These are phyloP conservation scores for Harpagifer antarcticus DNA, from an alignment of 2,797 vertebrate species.

Conservation along the genomic window DNA sequence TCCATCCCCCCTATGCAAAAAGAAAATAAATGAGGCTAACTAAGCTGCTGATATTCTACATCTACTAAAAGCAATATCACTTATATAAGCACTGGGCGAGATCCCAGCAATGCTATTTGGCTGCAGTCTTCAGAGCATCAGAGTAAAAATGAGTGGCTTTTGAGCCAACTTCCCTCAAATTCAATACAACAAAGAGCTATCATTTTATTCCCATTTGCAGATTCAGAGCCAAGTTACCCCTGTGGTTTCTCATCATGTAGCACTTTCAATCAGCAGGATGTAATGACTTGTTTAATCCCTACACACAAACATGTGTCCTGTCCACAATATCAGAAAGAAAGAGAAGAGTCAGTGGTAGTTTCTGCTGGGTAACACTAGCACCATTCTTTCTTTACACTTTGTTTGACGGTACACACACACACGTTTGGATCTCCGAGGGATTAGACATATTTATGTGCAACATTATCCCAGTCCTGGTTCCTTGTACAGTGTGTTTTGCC, in stretches of 20 bases:
- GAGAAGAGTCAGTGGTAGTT: not conserved
- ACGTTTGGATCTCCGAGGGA: conserved; percentile 1
- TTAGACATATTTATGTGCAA: not conserved
- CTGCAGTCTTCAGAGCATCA: conserved; percentile 7
- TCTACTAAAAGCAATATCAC: not conserved
- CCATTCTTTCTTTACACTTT: conserved; percentile 20
- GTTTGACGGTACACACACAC: not conserved
- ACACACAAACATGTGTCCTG: conserved; percentile 1
- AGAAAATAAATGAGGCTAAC: conserved; percentile 5
- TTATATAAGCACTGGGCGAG: not conserved
- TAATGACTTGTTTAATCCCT: not conserved
- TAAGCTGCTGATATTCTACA: conserved; percentile 10
- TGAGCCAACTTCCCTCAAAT: conserved; percentile 21
- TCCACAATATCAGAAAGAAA: not conserved
- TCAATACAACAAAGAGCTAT: too few species aligned
- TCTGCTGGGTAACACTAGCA: conserved; percentile 13
- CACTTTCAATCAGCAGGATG: not conserved
- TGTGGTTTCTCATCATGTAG: not conserved
- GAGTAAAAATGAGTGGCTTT: conserved; percentile 12
- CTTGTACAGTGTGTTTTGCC: conserved; percentile 30
- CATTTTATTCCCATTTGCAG: not conserved
- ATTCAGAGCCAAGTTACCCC: conserved; percentile 5
- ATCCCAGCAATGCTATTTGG: conserved; percentile 18
- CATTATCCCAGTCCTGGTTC: not conserved
- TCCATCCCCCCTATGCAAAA: not conserved